Evolutionary conservation across 2,797 vertebrate species (phyloP), one percentile per base, ranked within the genome.

Genomic region (Myotis planiceps): DNA sequence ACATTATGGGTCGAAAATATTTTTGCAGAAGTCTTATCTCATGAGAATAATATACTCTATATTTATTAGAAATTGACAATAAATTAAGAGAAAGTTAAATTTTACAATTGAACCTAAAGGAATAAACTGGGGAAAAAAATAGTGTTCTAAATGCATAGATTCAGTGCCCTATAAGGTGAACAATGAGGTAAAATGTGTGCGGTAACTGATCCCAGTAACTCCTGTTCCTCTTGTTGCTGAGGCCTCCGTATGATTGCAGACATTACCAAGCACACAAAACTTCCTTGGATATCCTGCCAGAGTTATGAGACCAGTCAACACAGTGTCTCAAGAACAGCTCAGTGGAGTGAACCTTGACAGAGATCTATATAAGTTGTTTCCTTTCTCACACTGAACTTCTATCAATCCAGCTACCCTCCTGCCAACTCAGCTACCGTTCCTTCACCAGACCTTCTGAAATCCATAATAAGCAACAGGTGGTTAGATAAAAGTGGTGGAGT

Each of bases 51-150:
- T 42, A 42, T 32, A 75, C 37, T 74, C 53, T 66, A 29, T 9
- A 21, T 45, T 81, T 42, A 88, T 72, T 94, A 95, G 78, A 92
- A 74, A 37, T 34, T n/a, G 34, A 79, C 42, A 75, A 16, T 42
- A 93, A 88, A 71, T 80, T 78, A 85, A 78, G 53, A 47, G 14
- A 68, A 86, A 72, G 14, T 72, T 51, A 71, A 96, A 76, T 81
- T 92, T 78, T 78, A 60, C 6, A 78, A 29, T 6, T 88, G 68
- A 95, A 4, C 58, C 63, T 37, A 76, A 74, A 71, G 23, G 25
- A 51, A 49, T 39, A 69, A 80, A 68, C 37, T 72, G 15, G 21
- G 79, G 34, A 39, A 47, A 39, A 72, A 13, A 27, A 4, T 16
- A 72, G 21, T 60, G 55, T 65, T 79, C 58, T 25, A 19, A 23